Evolutionary conservation across 2,888 invertebrate genomes (phyloP).

Genomic region (Bombylius major): DNA sequence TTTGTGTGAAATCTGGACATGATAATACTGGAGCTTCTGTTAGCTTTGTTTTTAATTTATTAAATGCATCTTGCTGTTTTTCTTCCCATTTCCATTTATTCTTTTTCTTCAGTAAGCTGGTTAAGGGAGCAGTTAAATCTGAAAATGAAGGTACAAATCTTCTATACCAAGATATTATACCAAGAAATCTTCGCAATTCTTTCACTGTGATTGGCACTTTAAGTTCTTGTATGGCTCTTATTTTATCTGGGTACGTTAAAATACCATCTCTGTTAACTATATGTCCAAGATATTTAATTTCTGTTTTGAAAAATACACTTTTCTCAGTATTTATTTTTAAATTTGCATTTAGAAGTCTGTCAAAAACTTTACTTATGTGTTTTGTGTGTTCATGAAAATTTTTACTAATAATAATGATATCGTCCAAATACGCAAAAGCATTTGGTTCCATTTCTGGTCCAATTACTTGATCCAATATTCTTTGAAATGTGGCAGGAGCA

Average conservation of each 20-base stretch:
- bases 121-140: not conserved
- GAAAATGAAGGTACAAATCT: conserved; percentile 1
- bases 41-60: not conserved
- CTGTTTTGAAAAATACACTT: not conserved
- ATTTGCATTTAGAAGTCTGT: not conserved
- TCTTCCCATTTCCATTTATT: not conserved
- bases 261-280: conserved; percentile 1
- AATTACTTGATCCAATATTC: not conserved
- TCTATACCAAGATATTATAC: not conserved
- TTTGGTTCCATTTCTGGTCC: not conserved
- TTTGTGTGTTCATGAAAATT: conserved; percentile 1
- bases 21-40: not conserved
- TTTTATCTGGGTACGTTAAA: not conserved
- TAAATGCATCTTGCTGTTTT: not conserved
- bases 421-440: conserved; percentile 6
- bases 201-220: not conserved
- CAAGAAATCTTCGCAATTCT: too few relatives aligned
- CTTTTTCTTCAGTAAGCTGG: not conserved
- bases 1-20: not conserved
- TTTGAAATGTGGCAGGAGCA: conserved; percentile 6
- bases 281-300: conserved; percentile 5
- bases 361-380: not conserved
- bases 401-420: conserved; percentile 1
- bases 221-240: not conserved
- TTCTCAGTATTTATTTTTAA: not conserved